Base-by-base conservation (phyloP, 1,140 invertebrate species). In the Ceratina japonica region DNA sequence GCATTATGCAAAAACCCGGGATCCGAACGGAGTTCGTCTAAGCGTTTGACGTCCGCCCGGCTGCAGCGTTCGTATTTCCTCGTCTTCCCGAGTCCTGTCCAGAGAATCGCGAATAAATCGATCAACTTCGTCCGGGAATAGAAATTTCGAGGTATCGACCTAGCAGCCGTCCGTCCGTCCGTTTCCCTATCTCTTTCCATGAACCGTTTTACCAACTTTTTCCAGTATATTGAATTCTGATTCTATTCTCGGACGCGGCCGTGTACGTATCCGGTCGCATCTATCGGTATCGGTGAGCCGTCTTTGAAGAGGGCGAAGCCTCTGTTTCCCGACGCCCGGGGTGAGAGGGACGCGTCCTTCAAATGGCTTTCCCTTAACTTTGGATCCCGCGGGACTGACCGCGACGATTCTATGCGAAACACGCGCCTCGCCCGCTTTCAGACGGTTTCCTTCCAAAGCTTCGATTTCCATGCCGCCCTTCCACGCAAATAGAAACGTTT, bases 341-440 rank as follows among this genome's bases (percentile, higher is more conserved):
- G 88, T 89, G 84, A 20, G 66, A 52, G 56, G 22, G 75, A 86
- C 70, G 87, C 83, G 84, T 84, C 66, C 79, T 80, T 85, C 75
- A 85, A 83, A 87, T 88, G 82, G 81, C 68, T 88, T 86, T 83
- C 78, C 78, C 80, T 44, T 87, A 91, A 90, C 87, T 90, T 89
- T 63, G 13, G 72, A 69, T 84, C 86, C 84, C 75, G 49, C 63
- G 84, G 81, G 89, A 86, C 63, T 82, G 81, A 81, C 84, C 85
- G 59, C 66, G 75, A 74, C 20, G 37, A 44, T 44, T 44, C 37
- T 7, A 44, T 7, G 37, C 37, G 37, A 44, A 44, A 44, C 5
- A 44, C 37, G 37, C 37, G 37, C 37, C 5, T 3, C 37, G 37
- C 0, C 37, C 37, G 10, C 0, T 44, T 44, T 10, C 37, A 44